Evolutionary conservation across 2,113 vertebrate species (phyloP).

Genomic region (Tautogolabrus adspersus): DNA sequence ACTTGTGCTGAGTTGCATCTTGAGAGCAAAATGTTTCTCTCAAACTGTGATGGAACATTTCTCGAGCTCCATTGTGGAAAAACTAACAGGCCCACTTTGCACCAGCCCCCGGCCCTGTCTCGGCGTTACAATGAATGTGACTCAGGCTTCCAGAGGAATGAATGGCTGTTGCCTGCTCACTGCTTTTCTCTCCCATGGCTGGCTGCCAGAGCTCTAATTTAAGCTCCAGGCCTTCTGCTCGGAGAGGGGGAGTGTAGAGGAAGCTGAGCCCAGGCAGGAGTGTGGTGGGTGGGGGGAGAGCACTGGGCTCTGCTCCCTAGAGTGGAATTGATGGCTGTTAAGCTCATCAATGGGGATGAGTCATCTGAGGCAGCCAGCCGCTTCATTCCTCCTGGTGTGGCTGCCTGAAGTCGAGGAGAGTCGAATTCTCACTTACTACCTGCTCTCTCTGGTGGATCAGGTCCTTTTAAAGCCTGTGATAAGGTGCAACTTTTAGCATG

Average conservation of each 20-base stretch:
- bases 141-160: slow-evolving; percentile 73
- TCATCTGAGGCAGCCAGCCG: slow-evolving; percentile 78
- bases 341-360: slow-evolving; percentile 84
- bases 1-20: slow-evolving; percentile 45
- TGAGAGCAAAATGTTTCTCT: slow-evolving; percentile 18
- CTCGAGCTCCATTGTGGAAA: slow-evolving; percentile 55
- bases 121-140: slow-evolving; percentile 67
- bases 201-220: slow-evolving; percentile 78
- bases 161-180: slow-evolving; percentile 72
- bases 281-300: slow-evolving; percentile 57
- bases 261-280: slow-evolving; percentile 70
- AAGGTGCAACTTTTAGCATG: slow-evolving; percentile 6
- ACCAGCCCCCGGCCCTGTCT: slow-evolving; percentile 46
- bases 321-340: slow-evolving; percentile 84
- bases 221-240: slow-evolving; percentile 77
- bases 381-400: slow-evolving; percentile 66
- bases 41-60: slow-evolving; percentile 38
- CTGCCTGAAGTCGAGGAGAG: slow-evolving; percentile 59
- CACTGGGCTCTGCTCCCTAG: slow-evolving; percentile 67
- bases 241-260: slow-evolving; percentile 70
- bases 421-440: slow-evolving; percentile 60
- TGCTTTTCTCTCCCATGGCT: slow-evolving; percentile 70
- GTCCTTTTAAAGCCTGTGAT: slow-evolving; percentile 25
- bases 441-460: slow-evolving; percentile 42
- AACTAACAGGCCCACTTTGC: slow-evolving; percentile 38